Evolutionary conservation across 92 coral and sea anemone genomes (phyloP).

Genomic region (Meandrina meandrites): DNA sequence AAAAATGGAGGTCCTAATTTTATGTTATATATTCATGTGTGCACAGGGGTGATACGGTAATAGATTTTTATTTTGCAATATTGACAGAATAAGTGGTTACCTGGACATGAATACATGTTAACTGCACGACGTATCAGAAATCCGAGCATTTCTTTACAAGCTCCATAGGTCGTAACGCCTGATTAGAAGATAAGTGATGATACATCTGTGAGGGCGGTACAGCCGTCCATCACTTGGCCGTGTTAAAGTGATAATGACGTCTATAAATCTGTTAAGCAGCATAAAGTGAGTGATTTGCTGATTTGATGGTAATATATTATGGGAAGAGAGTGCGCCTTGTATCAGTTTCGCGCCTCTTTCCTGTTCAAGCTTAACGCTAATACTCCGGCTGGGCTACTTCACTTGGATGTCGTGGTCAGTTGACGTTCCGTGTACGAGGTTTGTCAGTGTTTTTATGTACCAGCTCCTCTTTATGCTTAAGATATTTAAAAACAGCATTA

Average conservation of each 20-base stretch:
- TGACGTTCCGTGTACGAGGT: not conserved
- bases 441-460: slow-evolving; percentile 2
- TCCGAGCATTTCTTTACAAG: too few species aligned
- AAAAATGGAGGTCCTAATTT: too few species aligned
- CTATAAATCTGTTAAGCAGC: not conserved
- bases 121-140: not conserved
- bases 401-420: not conserved
- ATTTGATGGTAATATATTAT: not conserved
- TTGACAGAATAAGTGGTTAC: not conserved
- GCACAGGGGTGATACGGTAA: too few species aligned
- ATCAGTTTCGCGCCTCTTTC: not conserved
- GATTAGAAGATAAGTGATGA: not conserved
- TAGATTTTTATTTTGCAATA: not conserved
- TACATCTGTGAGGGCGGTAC: slow-evolving; percentile 6
- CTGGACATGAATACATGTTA: not conserved
- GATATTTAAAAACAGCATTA: not conserved
- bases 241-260: not conserved
- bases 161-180: not conserved
- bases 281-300: not conserved
- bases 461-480: not conserved
- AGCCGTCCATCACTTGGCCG: slow-evolving; percentile 12
- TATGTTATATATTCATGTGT: too few species aligned
- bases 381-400: not conserved
- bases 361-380: not conserved
- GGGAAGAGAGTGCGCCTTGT: not conserved